These are phyloP conservation scores for Colistium nudipinnis DNA, from an alignment of 2,113 vertebrate genomes.

Conservation along the genomic window DNA sequence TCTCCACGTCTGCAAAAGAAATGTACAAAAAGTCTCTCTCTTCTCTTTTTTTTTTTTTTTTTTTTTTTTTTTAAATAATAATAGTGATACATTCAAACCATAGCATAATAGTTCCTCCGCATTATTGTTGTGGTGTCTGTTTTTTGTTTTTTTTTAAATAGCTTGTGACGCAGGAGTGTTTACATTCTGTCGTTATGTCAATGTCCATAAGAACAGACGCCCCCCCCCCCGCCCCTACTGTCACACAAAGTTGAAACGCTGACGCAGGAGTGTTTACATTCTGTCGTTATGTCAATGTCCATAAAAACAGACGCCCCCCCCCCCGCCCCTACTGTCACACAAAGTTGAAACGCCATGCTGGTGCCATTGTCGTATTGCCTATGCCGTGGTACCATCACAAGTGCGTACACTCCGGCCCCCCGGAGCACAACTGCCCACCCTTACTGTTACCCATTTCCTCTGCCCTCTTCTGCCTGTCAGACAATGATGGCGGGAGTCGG, in stretches of 20 bases:
- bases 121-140: constrained; percentile 74
- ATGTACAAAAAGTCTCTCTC: constrained; percentile 70
- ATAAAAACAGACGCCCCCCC: constrained; percentile 43
- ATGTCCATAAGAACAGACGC: constrained; percentile 37
- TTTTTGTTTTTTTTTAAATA: no score
- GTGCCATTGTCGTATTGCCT: constrained; percentile 55
- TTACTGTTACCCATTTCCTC: neutral
- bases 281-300: constrained; percentile 30
- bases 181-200: constrained; percentile 38
- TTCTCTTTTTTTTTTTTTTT: no score
- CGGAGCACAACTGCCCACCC: neutral
- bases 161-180: constrained; percentile 60
- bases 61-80: constrained; percentile 81
- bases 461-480: constrained; percentile 24
- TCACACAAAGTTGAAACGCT: no score
- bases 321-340: constrained; percentile 38
- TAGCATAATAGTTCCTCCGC: constrained; percentile 75
- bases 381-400: constrained; percentile 25
- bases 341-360: constrained; percentile 41
- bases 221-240: constrained; percentile 37
- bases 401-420: constrained; percentile 29
- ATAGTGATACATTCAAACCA: constrained; percentile 81
- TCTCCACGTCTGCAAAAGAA: constrained; percentile 75
- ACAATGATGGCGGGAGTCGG: constrained; percentile 7
- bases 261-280: constrained; percentile 53